Base-by-base conservation (phyloP, 2,888 invertebrate species). In the Pristionchus arcanus region DNA sequence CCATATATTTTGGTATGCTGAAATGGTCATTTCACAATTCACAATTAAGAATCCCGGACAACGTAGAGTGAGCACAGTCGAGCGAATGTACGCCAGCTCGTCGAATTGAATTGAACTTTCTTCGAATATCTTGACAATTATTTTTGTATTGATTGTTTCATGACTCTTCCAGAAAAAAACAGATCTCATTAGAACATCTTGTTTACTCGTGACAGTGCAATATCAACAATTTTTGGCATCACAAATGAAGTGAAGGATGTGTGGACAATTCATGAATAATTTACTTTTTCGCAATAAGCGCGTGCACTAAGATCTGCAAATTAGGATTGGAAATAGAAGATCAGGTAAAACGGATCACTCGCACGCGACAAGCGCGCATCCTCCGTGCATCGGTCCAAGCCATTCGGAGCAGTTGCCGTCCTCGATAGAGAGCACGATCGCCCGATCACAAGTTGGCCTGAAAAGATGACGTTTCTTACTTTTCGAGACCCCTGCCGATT, bases 341-440 rank as follows among this genome's bases (percentile, higher is more conserved):
- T 4, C 2, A 21, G 59, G 37, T 13, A 9, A 31, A 21, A n/a
- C n/a, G n/a, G n/a, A 28, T 87, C 34, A 87, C 86, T 92, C 92
- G 90, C 94, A 94, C 90, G 92, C 93, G 16, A 94, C 91, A n/a
- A 94, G 66, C n/a, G 92, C 92, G 91, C 94, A 94, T 53, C 94
- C 94, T 21, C 87, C 90, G 74, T 90, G 91, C 90, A 91, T 86
- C 81, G 90, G 90, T 9, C 92, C 92, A 4, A 93, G 90, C 93
- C 93, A 93, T 66, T 92, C 91, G 37, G 91, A 91, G 89, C 93
- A 93, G 42, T 91, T 90, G 21, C 55, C 55, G 25, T 84, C 66
- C 37, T 93, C 93, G 25, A 91, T 84, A 0, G 92, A 92, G 11
- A 93, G 89, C 3, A 93, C 91, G 63, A 92, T 90, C 13, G 92